phyloP scores from a whole-genome alignment of 2,888 invertebrate species.

The Drosophila prolongata region DNA sequence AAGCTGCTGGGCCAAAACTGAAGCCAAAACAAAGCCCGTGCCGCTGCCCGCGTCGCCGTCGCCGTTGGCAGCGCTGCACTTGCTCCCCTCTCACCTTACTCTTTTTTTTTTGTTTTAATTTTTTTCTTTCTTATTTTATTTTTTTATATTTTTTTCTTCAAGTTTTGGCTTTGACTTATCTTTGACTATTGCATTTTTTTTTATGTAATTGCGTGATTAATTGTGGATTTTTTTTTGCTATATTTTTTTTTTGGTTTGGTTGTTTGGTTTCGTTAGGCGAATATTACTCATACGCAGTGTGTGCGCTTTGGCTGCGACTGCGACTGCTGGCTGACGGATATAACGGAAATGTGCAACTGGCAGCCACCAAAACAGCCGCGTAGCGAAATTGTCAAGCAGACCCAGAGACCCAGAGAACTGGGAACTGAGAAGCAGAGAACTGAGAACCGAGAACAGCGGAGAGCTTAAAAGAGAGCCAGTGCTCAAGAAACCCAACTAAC shows the following conservation, averaged over 20 bases:
- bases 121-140: neutral
- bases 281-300: slow-evolving; percentile 52
- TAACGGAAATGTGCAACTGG: slow-evolving; percentile 79
- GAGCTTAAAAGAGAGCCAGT: slow-evolving; percentile 11
- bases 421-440: slow-evolving; percentile 18
- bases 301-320: slow-evolving; percentile 45
- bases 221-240: slow-evolving; percentile 8
- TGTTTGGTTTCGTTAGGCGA: slow-evolving; percentile 10
- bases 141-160: neutral
- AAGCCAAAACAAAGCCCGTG: slow-evolving; percentile 41
- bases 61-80: slow-evolving; percentile 55
- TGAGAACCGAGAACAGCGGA: slow-evolving; percentile 22
- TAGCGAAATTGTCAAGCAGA: slow-evolving; percentile 68
- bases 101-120: neutral
- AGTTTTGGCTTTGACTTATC: slow-evolving; percentile 21
- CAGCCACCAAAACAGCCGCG: slow-evolving; percentile 60
- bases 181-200: slow-evolving; percentile 13
- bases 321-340: slow-evolving; percentile 66
- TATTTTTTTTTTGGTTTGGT: slow-evolving; percentile 3
- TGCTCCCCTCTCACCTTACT: slow-evolving; percentile 23
- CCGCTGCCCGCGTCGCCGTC: slow-evolving; percentile 43
- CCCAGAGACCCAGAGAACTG: slow-evolving; percentile 30
- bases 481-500: slow-evolving; percentile 33
- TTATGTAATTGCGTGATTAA: slow-evolving; percentile 7
- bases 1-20: slow-evolving; percentile 56